Percentiles rank a stretch among this genome's conserved stretches.
Evolutionary conservation across 2,797 vertebrate genomes (phyloP).

Genomic region (Echiichthys vipera): DNA sequence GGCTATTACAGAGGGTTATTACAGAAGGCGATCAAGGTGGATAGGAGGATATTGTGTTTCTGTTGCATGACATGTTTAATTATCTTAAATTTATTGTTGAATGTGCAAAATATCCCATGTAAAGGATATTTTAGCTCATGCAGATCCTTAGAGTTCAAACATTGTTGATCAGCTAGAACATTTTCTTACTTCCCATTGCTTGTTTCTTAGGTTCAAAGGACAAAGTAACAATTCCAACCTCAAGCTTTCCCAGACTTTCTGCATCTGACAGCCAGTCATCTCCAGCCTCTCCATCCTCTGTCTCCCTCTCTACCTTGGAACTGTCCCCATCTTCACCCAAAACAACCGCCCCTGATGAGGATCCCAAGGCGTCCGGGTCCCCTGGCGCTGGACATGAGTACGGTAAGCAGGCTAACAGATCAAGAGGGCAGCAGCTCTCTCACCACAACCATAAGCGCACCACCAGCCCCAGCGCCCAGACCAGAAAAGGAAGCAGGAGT

Average conservation of each 20-base stretch:
- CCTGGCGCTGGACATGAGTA: slow-evolving; percentile 65
- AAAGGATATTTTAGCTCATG: slow-evolving; percentile 22
- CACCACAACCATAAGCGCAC: slow-evolving; percentile 75
- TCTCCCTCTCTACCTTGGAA: slow-evolving; percentile 85
- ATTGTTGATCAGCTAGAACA: background rate
- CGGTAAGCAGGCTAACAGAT: slow-evolving; percentile 64
- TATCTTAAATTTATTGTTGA: slow-evolving; percentile 24
- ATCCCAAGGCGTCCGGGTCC: slow-evolving; percentile 44
- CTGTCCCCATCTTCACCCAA: slow-evolving; percentile 80
- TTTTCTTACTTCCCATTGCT: slow-evolving; percentile 36
- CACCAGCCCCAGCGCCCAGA: slow-evolving; percentile 72
- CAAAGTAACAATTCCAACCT: slow-evolving; percentile 85
- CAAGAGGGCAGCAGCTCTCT: slow-evolving; percentile 66
- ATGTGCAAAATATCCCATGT: slow-evolving; percentile 23
- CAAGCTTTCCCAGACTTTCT: slow-evolving; percentile 85
- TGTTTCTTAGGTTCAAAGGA: slow-evolving; percentile 89
- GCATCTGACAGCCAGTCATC: slow-evolving; percentile 87
- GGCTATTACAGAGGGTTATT: slow-evolving; percentile 46
- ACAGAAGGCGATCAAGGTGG: slow-evolving; percentile 12
- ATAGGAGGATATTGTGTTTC: slow-evolving; percentile 23
- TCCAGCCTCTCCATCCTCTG: slow-evolving; percentile 86
- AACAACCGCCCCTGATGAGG: slow-evolving; percentile 78
- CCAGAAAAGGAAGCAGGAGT: slow-evolving; percentile 68
- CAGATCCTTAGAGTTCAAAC: background rate
- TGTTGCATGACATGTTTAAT: slow-evolving; percentile 54